Base-by-base conservation (phyloP, 2,888 invertebrate genomes). In the Plebejus anna region DNA sequence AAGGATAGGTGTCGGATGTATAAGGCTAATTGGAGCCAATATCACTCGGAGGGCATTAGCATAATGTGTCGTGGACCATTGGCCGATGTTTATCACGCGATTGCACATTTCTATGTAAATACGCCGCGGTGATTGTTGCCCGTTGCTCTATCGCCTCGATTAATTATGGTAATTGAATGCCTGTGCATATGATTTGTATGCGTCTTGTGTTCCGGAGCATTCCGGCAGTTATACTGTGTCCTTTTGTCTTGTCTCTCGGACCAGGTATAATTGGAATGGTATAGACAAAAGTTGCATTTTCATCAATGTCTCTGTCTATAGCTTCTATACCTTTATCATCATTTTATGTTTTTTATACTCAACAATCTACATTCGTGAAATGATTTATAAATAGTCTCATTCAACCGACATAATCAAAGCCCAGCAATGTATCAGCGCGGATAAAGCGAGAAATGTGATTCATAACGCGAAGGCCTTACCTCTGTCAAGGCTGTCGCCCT, bases 31-130 rank as follows among this genome's bases (percentile, higher is more conserved):
- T 79, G 79, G 78, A 76, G 72, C 75, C 77, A 78, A 80, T 80
- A 80, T 80, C 79, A 78, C 77, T 78, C 77, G 78, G 79, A 75
- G 76, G 77, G 78, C 79, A 85, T 85, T 84, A 83, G 82, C 84
- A 84, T 83, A 83, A 83, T 83, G 82, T 80, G 80, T 80, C 79
- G 80, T 80, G 81, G 79, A 76, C 82, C 81, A 81, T 82, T 83
- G 82, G 81, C 76, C 78, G 82, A 83, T 83, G 84, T 84, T 85
- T 86, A 85, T 84, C 84, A 82, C 84, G 82, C 82, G 73, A 78
- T 75, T 78, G 81, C 80, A 79, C 84, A 82, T 84, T 84, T 83
- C 83, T 84, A 84, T 85, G 85, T 84, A 84, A 84, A 85, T 85
- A 84, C 81, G 79, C 79, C 75, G 80, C 83, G 79, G 81, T 78